These are phyloP conservation scores for Pristionchus japonicus DNA, from an alignment of 2,888 invertebrate genomes.

Conservation along the genomic window DNA sequence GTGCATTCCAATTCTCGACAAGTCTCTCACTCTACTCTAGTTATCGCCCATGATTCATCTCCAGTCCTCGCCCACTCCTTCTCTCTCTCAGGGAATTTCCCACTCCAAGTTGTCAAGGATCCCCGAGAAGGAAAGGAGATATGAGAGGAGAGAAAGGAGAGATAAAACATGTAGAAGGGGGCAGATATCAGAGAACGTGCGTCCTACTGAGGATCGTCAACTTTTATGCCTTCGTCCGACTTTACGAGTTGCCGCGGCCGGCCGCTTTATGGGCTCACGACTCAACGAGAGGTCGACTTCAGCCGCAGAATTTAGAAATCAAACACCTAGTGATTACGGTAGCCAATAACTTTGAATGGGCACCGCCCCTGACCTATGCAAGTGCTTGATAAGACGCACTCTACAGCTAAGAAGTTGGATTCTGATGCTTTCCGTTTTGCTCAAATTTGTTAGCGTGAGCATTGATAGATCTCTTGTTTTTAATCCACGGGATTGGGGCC, in stretches of 20 bases:
- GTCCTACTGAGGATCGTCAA: neutral
- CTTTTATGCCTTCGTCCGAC: neutral
- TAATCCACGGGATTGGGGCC: too few relatives aligned
- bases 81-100: neutral
- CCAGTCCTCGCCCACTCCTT: neutral
- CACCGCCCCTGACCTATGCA: too few relatives aligned
- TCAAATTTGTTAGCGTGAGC: neutral
- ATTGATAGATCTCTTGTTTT: neutral
- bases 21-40: neutral
- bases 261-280: neutral
- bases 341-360: neutral
- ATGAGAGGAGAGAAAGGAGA: neutral
- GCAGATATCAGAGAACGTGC: conserved; percentile 3
- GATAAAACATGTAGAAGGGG: neutral
- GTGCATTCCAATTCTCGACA: too few relatives aligned
- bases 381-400: too few relatives aligned
- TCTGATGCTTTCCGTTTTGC: neutral
- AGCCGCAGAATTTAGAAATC: neutral
- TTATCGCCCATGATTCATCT: neutral
- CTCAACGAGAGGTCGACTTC: neutral
- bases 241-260: conserved; percentile 4
- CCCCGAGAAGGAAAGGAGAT: neutral
- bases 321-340: neutral
- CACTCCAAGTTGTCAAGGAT: conserved; percentile 7
- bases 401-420: neutral